phyloP scores from a whole-genome alignment of 2,113 vertebrate genomes.

The Campylorhamphus procurvoides region DNA sequence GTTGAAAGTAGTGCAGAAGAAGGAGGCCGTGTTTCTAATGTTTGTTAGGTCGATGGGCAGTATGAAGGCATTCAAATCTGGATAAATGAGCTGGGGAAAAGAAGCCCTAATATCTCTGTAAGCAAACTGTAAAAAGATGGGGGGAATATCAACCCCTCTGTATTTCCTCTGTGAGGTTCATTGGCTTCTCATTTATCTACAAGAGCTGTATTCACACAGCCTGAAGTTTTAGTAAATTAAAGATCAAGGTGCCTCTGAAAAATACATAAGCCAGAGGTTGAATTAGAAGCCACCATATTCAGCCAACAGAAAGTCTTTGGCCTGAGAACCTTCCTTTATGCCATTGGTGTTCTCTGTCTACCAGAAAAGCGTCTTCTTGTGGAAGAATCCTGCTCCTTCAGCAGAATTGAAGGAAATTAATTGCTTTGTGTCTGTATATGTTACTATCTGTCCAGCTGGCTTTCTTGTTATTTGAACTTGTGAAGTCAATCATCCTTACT shows the following conservation, averaged over 20 bases:
- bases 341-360: not conserved
- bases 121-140: not conserved
- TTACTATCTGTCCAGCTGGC: not conserved
- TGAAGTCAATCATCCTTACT: not conserved
- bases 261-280: not conserved
- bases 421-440: not conserved
- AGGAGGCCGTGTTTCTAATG: not conserved
- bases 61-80: not conserved
- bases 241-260: not conserved
- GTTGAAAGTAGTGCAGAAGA: not conserved
- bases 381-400: not conserved
- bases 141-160: not conserved
- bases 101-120: not conserved
- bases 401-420: not conserved
- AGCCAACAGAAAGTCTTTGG: not conserved
- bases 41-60: not conserved
- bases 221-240: not conserved
- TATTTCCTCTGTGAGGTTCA: not conserved
- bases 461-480: not conserved
- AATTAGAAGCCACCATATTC: not conserved
- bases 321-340: not conserved
- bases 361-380: not conserved
- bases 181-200: not conserved
- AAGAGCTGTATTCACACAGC: not conserved
- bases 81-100: not conserved